These are phyloP conservation scores for Ivindomyrus marchei DNA, from an alignment of 2,113 vertebrate species.

Conservation along the genomic window DNA sequence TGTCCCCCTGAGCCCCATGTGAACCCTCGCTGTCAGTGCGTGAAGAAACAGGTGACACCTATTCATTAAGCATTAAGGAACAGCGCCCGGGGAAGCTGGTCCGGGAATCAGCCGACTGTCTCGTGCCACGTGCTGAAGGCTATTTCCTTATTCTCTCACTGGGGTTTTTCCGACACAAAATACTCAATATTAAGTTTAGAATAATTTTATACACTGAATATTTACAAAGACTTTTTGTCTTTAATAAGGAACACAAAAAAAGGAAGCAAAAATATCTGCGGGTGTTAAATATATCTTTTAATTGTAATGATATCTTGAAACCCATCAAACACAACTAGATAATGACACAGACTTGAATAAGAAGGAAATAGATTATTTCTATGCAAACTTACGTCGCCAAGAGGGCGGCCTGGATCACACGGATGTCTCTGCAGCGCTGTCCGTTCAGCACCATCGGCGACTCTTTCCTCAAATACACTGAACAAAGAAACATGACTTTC, in stretches of 20 bases:
- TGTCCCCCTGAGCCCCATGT: slow-evolving; percentile 15
- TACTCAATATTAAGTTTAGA: neutral
- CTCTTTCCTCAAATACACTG: neutral
- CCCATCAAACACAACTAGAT: neutral
- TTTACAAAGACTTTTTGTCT: neutral
- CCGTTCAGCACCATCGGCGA: neutral
- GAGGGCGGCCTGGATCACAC: neutral
- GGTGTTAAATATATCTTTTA: neutral
- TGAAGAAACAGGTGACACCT: slow-evolving; percentile 41
- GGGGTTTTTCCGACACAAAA: neutral
- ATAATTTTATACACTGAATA: neutral
- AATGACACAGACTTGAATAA: neutral
- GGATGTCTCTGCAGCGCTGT: neutral
- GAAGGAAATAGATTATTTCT: neutral
- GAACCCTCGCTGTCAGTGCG: slow-evolving; percentile 30
- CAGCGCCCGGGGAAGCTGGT: slow-evolving; percentile 21
- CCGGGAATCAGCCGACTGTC: neutral
- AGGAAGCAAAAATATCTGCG: neutral
- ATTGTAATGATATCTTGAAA: neutral
- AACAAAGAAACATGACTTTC: neutral
- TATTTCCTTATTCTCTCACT: neutral
- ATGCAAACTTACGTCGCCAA: neutral
- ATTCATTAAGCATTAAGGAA: slow-evolving; percentile 44
- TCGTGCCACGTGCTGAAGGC: neutral
- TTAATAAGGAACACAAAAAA: neutral